Conservation (phyloP, 2,797 vertebrate species). For the Hydrophis major region DNA sequence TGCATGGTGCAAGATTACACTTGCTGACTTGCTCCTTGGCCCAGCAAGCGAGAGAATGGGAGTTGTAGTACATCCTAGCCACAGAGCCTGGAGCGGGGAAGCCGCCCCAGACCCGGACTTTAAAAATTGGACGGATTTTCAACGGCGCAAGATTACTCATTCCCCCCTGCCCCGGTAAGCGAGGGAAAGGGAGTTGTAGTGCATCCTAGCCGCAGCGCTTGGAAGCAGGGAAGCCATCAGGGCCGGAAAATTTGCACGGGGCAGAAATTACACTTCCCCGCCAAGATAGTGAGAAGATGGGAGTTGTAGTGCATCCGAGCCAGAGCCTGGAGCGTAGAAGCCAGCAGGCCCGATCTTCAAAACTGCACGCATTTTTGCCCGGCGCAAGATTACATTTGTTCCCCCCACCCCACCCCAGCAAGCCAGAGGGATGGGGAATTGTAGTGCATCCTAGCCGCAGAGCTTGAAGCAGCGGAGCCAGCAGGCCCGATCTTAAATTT, state of each 20-base stretch:
- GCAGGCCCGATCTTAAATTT: background rate
- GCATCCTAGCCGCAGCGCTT: background rate
- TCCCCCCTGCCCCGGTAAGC: background rate
- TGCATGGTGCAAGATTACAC: background rate
- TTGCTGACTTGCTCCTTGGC: background rate
- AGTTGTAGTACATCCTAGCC: background rate
- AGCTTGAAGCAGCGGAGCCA: background rate
- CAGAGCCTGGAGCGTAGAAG: background rate
- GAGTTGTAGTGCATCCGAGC: background rate
- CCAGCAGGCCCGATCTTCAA: background rate
- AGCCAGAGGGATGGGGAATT: background rate
- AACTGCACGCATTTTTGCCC: background rate
- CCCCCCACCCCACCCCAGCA: too few species aligned
- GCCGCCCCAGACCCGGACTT: background rate
- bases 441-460: background rate
- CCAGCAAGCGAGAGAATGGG: background rate
- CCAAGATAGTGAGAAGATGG: background rate
- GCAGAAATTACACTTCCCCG: background rate
- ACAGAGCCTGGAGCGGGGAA: background rate
- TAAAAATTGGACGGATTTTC: background rate
- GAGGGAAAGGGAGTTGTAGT: background rate
- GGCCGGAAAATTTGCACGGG: background rate
- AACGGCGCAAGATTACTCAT: background rate
- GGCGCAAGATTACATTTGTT: background rate
- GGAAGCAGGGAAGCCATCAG: background rate